Base-by-base conservation (phyloP, 1,140 invertebrate genomes). In the Vanessa tameamea region DNA sequence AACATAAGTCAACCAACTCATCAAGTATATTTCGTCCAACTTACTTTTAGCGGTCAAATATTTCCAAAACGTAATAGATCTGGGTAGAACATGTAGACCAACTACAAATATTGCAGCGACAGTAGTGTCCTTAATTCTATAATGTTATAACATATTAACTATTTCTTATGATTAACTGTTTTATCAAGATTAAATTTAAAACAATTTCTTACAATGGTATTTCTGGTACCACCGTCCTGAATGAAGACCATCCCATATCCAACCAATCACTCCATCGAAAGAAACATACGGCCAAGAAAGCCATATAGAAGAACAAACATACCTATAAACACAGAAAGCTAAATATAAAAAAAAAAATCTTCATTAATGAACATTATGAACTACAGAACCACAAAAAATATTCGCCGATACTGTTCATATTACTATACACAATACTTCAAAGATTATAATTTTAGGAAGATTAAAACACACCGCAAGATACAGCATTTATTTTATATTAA, bases 51-150 rank as follows among this genome's bases (percentile, higher is more conserved):
- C 80, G 8, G n/a, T 69, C 1, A 81, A 14, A 57, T 77, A 78
- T 51, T 84, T 82, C 11, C 78, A 37, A 61, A 85, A 85, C 9
- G 75, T 70, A 64, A 78, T 75, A 4, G 82, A 69, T 26, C 78
- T 83, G 0, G 89, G 89, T 31, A 89, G 16, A 23, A 82, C 31
- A 66, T 87, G 83, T 15, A 91, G 66, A 0, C 71, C 6, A 0
- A 87, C 11, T 3, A 87, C 77, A 66, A 87, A 88, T 13, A 86
- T 70, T 9, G 87, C 82, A 26, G 82, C 86, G 11, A 87, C 80
- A 3, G 86, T 84, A 3, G 82, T 80, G 73, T 91, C 89, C 75
- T 84, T 85, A n/a, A 88, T 64, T 9, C 88, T 90, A 78, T 26
- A 87, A 86, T 70, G 31, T 43, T 48, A 37, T 70, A 31, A 31